A percentile compares a stretch with the other conserved stretches of the same genome.
Evolutionary conservation across 2,888 invertebrate genomes (phyloP).

Genomic region (Campopleginae sp.): DNA sequence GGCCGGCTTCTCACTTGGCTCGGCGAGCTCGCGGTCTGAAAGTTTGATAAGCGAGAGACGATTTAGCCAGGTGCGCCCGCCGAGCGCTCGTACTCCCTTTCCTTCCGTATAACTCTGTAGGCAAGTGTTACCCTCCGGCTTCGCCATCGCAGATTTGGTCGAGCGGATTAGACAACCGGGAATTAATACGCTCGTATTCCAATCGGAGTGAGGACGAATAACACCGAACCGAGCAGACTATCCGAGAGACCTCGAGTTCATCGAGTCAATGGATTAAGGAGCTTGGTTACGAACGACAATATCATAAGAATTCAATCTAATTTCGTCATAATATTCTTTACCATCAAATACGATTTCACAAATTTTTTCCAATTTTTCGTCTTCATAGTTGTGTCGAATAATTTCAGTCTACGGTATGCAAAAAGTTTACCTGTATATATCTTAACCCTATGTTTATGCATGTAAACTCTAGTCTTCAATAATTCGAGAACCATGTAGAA

Average conservation of each 20-base stretch:
- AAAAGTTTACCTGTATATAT: no score
- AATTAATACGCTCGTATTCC: constrained; percentile 65
- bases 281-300: no score
- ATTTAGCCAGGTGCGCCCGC: constrained; percentile 59
- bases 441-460: no score
- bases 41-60: constrained; percentile 75
- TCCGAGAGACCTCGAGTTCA: constrained; percentile 22
- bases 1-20: background rate
- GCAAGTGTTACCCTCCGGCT: constrained; percentile 23
- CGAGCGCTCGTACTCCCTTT: background rate
- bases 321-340: no score
- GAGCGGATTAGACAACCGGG: constrained; percentile 70
- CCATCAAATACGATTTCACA: no score
- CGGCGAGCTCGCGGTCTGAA: constrained; percentile 54
- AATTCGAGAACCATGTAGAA: no score
- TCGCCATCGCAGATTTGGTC: constrained; percentile 66
- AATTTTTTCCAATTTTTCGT: no score
- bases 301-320: no score
- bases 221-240: constrained; percentile 13
- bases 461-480: no score
- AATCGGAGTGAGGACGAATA: constrained; percentile 51
- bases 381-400: no score
- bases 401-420: no score
- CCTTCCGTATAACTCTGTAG: background rate
- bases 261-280: constrained; percentile 47